These are phyloP conservation scores for Ibidorhyncha struthersii DNA, from an alignment of 2,113 vertebrate species.

Conservation along the genomic window DNA sequence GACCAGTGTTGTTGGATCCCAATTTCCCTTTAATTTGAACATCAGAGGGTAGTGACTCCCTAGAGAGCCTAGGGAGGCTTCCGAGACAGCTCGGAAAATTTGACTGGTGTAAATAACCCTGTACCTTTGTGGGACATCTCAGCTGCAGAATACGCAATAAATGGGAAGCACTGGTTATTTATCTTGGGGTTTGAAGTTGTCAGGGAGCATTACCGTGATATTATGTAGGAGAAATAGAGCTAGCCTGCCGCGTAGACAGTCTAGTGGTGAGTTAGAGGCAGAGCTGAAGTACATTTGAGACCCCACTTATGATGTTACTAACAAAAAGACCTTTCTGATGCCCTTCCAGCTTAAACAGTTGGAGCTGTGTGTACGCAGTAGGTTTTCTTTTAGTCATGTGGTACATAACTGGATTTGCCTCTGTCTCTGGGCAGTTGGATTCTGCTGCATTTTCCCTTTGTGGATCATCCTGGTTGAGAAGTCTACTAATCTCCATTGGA, in stretches of 20 bases:
- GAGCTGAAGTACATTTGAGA: neutral
- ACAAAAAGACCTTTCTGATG: neutral
- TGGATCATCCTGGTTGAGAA: neutral
- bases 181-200: neutral
- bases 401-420: neutral
- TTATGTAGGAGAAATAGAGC: neutral
- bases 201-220: neutral
- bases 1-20: neutral
- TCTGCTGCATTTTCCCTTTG: neutral
- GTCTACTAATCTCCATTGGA: conserved; percentile 18
- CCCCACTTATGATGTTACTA: neutral
- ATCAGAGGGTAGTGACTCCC: neutral
- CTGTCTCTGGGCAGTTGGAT: neutral
- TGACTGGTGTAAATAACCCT: neutral
- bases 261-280: neutral
- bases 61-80: neutral
- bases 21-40: neutral
- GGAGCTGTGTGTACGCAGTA: neutral
- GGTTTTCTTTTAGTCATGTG: neutral
- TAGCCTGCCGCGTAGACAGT: neutral
- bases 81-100: neutral
- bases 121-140: neutral
- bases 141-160: neutral
- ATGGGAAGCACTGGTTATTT: neutral
- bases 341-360: neutral